These are phyloP conservation scores for Enteromius viviparus DNA, from an alignment of 2,797 vertebrate species.

Conservation along the genomic window DNA sequence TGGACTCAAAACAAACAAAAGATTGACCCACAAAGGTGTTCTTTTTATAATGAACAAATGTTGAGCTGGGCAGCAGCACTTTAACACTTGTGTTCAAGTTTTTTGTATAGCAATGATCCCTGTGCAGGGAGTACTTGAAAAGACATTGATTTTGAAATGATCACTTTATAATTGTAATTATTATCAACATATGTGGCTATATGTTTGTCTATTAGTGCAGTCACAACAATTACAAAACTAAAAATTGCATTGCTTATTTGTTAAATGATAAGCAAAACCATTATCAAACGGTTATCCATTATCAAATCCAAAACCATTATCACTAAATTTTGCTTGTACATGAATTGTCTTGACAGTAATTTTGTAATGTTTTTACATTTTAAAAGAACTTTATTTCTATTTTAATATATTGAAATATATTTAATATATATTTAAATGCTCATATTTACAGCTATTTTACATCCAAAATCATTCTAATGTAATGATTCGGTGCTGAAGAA, in stretches of 20 bases:
- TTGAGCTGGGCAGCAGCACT: neutral
- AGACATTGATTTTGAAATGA: neutral
- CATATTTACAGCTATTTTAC: neutral
- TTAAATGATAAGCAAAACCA: neutral
- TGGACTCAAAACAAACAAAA: constrained; percentile 31
- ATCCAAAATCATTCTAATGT: neutral
- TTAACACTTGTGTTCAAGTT: constrained; percentile 20
- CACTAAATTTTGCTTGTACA: too few relatives aligned
- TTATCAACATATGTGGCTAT: neutral
- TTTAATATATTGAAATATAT: neutral
- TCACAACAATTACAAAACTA: neutral
- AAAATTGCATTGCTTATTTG: too few relatives aligned
- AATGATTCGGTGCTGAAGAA: neutral
- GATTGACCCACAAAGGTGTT: constrained; percentile 14
- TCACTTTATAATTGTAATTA: neutral
- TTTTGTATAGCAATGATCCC: neutral
- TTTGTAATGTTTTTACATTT: neutral
- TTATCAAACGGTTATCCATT: too few relatives aligned
- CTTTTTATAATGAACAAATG: constrained; percentile 37
- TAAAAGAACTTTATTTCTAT: neutral
- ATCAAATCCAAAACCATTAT: too few relatives aligned
- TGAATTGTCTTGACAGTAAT: neutral
- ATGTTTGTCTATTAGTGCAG: neutral
- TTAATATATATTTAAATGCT: too few relatives aligned
- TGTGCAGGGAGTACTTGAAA: neutral